These are phyloP conservation scores for Anguilla obscura DNA, from an alignment of 2,797 vertebrate species.

Conservation along the genomic window DNA sequence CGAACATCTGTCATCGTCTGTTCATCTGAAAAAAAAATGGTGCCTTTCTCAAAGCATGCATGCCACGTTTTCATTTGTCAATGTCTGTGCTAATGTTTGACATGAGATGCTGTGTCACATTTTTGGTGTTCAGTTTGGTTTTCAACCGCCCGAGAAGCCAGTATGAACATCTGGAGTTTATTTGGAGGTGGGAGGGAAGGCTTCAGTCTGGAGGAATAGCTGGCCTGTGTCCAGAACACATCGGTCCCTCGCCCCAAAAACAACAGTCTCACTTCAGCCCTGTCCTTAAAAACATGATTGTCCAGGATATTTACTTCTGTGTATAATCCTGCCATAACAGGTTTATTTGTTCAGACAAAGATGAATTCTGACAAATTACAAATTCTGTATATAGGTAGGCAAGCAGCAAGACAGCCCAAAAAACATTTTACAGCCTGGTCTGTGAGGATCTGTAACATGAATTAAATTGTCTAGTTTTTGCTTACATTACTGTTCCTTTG, in stretches of 20 bases:
- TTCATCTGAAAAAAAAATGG: background rate
- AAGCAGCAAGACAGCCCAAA: background rate
- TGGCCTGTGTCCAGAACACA: conserved; percentile 1
- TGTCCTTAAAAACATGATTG: background rate
- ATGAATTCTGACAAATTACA: background rate
- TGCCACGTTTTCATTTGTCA: conserved; percentile 8
- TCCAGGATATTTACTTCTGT: background rate
- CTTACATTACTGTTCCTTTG: background rate
- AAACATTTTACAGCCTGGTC: background rate
- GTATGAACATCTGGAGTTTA: conserved; percentile 31
- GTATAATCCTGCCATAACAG: background rate
- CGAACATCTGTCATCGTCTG: background rate
- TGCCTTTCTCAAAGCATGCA: background rate
- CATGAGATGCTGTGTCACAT: background rate
- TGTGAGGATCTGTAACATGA: background rate
- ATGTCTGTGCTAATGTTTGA: background rate
- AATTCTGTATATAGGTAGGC: background rate
- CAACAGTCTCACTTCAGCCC: background rate
- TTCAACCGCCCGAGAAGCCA: background rate
- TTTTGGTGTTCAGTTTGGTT: background rate
- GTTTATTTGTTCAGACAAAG: conserved; percentile 7
- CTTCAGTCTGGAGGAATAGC: conserved; percentile 25
- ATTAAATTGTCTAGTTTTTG: background rate
- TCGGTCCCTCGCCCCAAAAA: background rate
- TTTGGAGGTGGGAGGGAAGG: conserved; percentile 26